A percentile compares a stretch with the other conserved stretches of the same genome.
These are phyloP conservation scores for Odiellus spinosus DNA, from an alignment of 2,888 invertebrate genomes.

Conservation along the genomic window DNA sequence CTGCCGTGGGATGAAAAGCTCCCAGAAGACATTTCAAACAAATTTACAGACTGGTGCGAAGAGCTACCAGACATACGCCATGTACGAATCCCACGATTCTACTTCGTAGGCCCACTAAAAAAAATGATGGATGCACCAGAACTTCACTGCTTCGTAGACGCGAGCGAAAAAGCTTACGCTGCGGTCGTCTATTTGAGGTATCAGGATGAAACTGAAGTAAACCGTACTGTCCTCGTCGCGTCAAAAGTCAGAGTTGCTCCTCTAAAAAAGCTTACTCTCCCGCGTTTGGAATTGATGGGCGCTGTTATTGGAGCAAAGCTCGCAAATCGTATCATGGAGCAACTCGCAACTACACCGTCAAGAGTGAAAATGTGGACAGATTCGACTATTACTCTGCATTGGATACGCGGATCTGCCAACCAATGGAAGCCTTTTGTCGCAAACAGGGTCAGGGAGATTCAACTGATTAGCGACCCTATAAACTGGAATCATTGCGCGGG, in stretches of 20 bases:
- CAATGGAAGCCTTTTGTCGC: constrained; percentile 19
- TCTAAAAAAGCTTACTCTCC: constrained; percentile 18
- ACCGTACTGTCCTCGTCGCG: not conserved
- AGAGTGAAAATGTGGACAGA: constrained; percentile 16
- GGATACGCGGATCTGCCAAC: constrained; percentile 13
- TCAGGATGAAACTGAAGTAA: no score
- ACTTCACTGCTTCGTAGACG: constrained; percentile 20
- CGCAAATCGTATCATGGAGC: not conserved
- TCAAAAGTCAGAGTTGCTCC: constrained; percentile 21
- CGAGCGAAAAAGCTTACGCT: constrained; percentile 19
- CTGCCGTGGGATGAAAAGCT: constrained; percentile 20
- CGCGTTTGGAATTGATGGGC: constrained; percentile 18
- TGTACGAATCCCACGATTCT: constrained; percentile 5
- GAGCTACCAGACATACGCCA: constrained; percentile 1
- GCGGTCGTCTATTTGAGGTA: constrained; percentile 15
- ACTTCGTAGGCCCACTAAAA: no score
- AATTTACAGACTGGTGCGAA: constrained; percentile 1
- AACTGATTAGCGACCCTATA: constrained; percentile 3
- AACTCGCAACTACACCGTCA: not conserved
- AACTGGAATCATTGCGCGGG: constrained; percentile 21
- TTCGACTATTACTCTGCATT: constrained; percentile 16
- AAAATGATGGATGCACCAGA: no score
- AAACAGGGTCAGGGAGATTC: constrained; percentile 21
- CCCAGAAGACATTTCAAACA: constrained; percentile 4
- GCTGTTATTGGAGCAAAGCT: constrained; percentile 7